Base-by-base conservation (phyloP, 1,140 invertebrate species). In the Drosophila orosa region DNA sequence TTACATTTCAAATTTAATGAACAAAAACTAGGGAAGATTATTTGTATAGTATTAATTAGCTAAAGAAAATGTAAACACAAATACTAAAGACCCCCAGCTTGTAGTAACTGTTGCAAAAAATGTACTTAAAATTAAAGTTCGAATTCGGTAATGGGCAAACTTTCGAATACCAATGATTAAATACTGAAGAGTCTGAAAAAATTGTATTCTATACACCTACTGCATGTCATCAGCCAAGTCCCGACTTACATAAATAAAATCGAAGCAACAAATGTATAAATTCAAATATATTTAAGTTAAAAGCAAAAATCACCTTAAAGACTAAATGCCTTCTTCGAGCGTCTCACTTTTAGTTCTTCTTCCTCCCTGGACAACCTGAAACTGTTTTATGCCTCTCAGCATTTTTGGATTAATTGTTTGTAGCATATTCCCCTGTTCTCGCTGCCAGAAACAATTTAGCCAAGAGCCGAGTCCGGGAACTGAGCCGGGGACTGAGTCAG, bases 381-480 rank as follows among this genome's bases (percentile, higher is more conserved):
- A 72, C 47, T 48, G 37, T 72, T 54, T 24, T 72, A 39, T 60
- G 66, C 25, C 69, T 55, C 69, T 72, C 37, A 25, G 67, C 45
- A 61, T 39, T 72, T 73, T 74, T 45, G 29, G 33, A 50, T 72
- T 72, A 74, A 72, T 74, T 74, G 67, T 72, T 74, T 71, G 55
- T 63, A 48, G 55, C 47, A 47, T 54, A 54, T 50, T 73, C 60
- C 52, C 56, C 47, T 44, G 47, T 44, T 35, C 39, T 29, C 66
- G 39, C 31, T 62, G 60, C 48, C 25, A 57, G 19, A 33, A 48
- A 57, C 35, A 69, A 31, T 67, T 45, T n/a, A 22, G n/a, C 24
- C 24, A 58, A 58, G 33, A 27, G 29, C 48, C 1, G 4, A 31
- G 29, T 3, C 17, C 10, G 27, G 5, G 24, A n/a, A 10, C 5